Percentiles rank a stretch among this genome's conserved stretches.
phyloP scores from a whole-genome alignment of 2,797 vertebrate genomes.

The Myripristis jacobus region DNA sequence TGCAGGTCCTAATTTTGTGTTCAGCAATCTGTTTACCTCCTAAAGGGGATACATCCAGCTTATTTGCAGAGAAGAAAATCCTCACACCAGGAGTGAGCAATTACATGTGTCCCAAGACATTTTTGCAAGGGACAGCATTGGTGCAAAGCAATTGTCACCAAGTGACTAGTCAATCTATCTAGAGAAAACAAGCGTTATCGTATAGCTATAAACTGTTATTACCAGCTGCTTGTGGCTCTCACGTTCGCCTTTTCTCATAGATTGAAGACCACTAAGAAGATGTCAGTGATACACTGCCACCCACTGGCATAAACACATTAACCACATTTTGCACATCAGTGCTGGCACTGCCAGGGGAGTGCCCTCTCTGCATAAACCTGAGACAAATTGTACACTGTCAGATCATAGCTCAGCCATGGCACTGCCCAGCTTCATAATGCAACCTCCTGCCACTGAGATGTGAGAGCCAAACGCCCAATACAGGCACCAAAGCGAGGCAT shows the following conservation, averaged over 20 bases:
- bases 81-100: background rate
- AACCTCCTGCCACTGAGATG: too few species aligned
- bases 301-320: constrained; percentile 41
- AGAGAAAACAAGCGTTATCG: background rate
- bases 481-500: too few species aligned
- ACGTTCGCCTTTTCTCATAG: background rate
- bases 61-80: constrained; percentile 10
- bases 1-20: constrained; percentile 35
- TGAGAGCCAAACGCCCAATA: too few species aligned
- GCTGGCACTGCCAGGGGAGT: background rate
- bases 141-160: background rate
- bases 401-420: background rate
- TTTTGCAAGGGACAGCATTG: constrained; percentile 10
- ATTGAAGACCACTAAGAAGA: constrained; percentile 11
- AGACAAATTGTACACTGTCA: background rate
- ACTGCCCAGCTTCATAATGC: too few species aligned
- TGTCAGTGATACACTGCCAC: constrained; percentile 61
- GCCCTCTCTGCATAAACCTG: background rate
- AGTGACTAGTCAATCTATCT: constrained; percentile 21
- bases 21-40: constrained; percentile 46
- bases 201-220: constrained; percentile 21
- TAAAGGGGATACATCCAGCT: constrained; percentile 14
- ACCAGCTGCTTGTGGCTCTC: background rate
- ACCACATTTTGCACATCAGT: background rate
- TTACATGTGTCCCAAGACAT: constrained; percentile 4